A percentile compares a stretch with the other conserved stretches of the same genome.
phyloP scores from a whole-genome alignment of 2,797 vertebrate genomes.

The Spheniscus humboldti region DNA sequence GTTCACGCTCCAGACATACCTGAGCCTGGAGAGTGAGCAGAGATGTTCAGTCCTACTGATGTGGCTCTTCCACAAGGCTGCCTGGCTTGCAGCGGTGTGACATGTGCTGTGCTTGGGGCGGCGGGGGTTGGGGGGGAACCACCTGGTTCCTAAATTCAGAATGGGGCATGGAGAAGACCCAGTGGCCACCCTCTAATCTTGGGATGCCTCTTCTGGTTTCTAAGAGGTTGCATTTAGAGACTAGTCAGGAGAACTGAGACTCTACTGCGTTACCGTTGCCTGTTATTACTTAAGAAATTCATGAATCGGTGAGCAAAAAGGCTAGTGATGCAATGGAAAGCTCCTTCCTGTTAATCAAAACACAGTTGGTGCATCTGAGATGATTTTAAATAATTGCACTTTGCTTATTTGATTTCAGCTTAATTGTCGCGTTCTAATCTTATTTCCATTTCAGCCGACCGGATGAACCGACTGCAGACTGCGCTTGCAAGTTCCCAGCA shows the following conservation, averaged over 20 bases:
- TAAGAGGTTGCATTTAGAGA: neutral
- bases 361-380: slow-evolving; percentile 18
- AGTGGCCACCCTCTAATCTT: neutral
- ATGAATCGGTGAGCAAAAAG: neutral
- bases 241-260: neutral
- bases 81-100: neutral
- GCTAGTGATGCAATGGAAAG: slow-evolving; percentile 7
- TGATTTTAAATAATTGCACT: slow-evolving; percentile 35
- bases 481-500: slow-evolving; percentile 95
- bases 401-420: slow-evolving; percentile 45
- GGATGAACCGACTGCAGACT: slow-evolving; percentile 92
- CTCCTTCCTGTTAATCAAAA: slow-evolving; percentile 48
- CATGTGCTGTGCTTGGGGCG: neutral
- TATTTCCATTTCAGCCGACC: slow-evolving; percentile 80
- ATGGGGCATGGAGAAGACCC: neutral
- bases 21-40: neutral
- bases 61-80: neutral
- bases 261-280: accelerated
- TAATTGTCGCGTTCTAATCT: slow-evolving; percentile 3
- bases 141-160: neutral
- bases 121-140: too few species aligned
- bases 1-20: neutral
- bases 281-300: neutral
- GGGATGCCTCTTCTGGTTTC: neutral
- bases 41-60: neutral